These are phyloP conservation scores for Luffia ferchaultella DNA, from an alignment of 2,888 invertebrate species.

Conservation along the genomic window DNA sequence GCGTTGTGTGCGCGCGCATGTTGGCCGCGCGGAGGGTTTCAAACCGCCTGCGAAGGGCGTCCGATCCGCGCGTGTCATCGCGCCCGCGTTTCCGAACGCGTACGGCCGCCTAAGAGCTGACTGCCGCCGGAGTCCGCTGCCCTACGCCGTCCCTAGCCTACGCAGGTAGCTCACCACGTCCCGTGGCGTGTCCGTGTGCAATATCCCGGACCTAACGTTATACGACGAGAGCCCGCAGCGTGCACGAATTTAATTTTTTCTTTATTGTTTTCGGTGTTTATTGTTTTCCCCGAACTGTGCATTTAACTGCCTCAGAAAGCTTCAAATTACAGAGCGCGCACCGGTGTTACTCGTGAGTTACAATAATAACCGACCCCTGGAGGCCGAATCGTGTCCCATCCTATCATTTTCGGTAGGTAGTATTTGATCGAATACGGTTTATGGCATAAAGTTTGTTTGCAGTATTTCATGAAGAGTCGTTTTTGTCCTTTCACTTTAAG, in stretches of 20 bases:
- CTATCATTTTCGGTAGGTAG: conserved; percentile 19
- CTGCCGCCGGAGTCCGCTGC: conserved; percentile 19
- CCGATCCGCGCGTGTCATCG: conserved; percentile 46
- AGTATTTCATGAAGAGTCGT: too few relatives aligned
- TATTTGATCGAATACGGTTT: neutral
- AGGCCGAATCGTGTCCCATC: conserved; percentile 10
- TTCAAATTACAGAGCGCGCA: conserved; percentile 28
- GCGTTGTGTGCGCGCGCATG: conserved; percentile 52
- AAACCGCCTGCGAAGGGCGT: conserved; percentile 60
- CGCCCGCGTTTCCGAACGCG: neutral
- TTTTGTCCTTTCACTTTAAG: too few relatives aligned
- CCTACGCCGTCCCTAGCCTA: neutral
- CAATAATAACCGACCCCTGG: conserved; percentile 18
- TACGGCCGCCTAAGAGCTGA: conserved; percentile 23
- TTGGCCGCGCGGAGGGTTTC: conserved; percentile 58
- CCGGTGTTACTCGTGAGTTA: conserved; percentile 25
- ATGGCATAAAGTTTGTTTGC: too few relatives aligned
- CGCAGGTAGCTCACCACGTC: conserved; percentile 9
- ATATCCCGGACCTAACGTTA: conserved; percentile 38
- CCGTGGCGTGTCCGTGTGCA: conserved; percentile 44
- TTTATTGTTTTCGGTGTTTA: conserved; percentile 58
- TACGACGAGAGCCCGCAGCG: conserved; percentile 31
- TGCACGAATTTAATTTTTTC: conserved; percentile 52
- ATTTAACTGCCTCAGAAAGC: conserved; percentile 32
- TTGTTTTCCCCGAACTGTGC: conserved; percentile 52